Conservation (phyloP, 2,888 invertebrate genomes). For the Eristalinus sepulchralis region DNA sequence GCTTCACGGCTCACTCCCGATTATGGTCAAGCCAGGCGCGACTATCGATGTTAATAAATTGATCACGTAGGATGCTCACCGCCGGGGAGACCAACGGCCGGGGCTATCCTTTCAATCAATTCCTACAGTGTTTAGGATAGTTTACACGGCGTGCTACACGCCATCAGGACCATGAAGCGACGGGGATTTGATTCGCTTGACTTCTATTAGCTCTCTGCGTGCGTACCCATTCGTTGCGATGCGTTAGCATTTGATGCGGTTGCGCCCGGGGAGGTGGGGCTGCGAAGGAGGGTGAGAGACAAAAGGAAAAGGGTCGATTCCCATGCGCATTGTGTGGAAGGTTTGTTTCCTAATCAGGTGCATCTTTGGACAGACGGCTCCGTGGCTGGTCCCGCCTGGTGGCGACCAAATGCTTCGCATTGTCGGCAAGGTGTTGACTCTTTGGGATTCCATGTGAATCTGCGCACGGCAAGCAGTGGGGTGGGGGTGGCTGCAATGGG, state of each 20-base stretch:
- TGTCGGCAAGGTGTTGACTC: slow-evolving; percentile 34
- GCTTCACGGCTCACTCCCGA: slow-evolving; percentile 9
- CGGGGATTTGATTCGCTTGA: slow-evolving; percentile 58
- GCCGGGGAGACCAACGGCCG: slow-evolving; percentile 56
- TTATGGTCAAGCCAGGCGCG: slow-evolving; percentile 61
- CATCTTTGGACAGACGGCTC: slow-evolving; percentile 55
- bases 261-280: no score
- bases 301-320: slow-evolving; percentile 40
- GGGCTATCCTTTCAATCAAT: slow-evolving; percentile 70
- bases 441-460: slow-evolving; percentile 25
- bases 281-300: no score
- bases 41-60: slow-evolving; percentile 71
- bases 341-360: slow-evolving; percentile 67
- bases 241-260: not conserved
- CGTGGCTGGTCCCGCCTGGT: slow-evolving; percentile 35
- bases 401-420: slow-evolving; percentile 41
- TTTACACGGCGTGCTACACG: slow-evolving; percentile 22
- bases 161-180: slow-evolving; percentile 23
- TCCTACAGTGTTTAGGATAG: slow-evolving; percentile 66
- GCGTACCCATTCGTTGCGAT: slow-evolving; percentile 38
- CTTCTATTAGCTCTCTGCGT: slow-evolving; percentile 34
- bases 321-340: slow-evolving; percentile 46
- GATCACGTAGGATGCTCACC: slow-evolving; percentile 64
- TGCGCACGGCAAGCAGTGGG: not conserved
- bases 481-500: not conserved